Conservation (phyloP, 2,797 vertebrate genomes). For the Scolopax rusticola region DNA sequence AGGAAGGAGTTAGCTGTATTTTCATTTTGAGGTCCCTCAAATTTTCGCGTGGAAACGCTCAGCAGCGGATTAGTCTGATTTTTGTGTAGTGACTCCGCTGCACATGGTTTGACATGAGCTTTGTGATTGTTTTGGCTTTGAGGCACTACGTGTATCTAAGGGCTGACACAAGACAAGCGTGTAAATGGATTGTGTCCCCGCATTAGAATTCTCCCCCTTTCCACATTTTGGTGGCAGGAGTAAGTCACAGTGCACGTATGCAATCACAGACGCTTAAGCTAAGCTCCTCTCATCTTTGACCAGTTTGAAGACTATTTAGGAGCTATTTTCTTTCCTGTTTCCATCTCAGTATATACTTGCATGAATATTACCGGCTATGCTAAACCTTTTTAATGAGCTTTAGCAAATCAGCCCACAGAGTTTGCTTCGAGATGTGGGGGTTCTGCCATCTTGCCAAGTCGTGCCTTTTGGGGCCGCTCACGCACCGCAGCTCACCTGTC, state of each 20-base stretch:
- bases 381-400: neutral
- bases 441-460: neutral
- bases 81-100: neutral
- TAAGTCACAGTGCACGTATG: neutral
- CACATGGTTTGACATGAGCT: neutral
- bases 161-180: neutral
- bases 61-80: neutral
- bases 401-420: neutral
- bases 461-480: neutral
- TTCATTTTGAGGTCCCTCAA: neutral
- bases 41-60: neutral
- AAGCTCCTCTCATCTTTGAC: slow-evolving; percentile 2
- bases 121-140: neutral
- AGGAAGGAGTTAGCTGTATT: neutral
- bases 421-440: neutral
- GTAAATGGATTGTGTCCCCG: slow-evolving; percentile 19
- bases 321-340: neutral
- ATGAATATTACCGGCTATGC: neutral
- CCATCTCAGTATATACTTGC: neutral
- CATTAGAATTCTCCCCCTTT: neutral
- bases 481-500: neutral
- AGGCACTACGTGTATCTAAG: neutral
- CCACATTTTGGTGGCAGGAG: neutral
- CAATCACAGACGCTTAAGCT: neutral
- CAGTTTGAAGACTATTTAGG: neutral